Base-by-base conservation (phyloP, 2,888 invertebrate genomes). In the Andrena marginata region DNA sequence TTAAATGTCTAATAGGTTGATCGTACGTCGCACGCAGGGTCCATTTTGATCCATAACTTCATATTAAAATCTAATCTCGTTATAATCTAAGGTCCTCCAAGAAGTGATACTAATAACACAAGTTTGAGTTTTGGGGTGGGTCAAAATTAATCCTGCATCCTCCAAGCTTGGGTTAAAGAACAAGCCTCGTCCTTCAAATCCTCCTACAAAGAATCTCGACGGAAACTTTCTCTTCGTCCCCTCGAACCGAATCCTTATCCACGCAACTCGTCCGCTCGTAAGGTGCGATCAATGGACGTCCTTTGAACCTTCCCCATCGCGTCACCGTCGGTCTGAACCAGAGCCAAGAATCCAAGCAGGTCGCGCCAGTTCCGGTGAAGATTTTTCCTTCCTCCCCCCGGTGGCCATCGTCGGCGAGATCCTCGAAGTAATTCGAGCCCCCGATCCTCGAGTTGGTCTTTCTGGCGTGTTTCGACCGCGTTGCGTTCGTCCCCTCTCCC, bases 381-480 rank as follows among this genome's bases (percentile, higher is more conserved):
- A 51, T 64, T 73, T 65, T 35, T 77, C 69, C n/a, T 54, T 59
- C 31, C 56, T 8, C 29, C 26, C 16, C 42, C 16, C 42, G 42
- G 42, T 42, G 42, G 16, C 42, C 42, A 42, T 26, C n/a, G 16
- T 26, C 31, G 35, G 49, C 31, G 59, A 48, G 51, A 67, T 69
- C 49, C 64, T 63, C 51, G 26, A 48, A 69, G 70, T 80, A 84
- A 87, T 80, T 84, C 74, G 84, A 85, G 81, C 79, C n/a, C 26
- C 42, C 76, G 80, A 78, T 78, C 59, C 67, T 64, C 73, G 70
- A 51, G 59, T 77, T 65, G 64, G 51, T 31, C 74, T 78, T 80
- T 71, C 82, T 71, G 74, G 69, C 72, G 31, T 70, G 76, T 65
- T 65, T 60, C 67, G 73, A 42, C n/a, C 54, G 77, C 13, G 26